phyloP scores from a whole-genome alignment of 2,888 invertebrate genomes.

The Phorcus lineatus region DNA sequence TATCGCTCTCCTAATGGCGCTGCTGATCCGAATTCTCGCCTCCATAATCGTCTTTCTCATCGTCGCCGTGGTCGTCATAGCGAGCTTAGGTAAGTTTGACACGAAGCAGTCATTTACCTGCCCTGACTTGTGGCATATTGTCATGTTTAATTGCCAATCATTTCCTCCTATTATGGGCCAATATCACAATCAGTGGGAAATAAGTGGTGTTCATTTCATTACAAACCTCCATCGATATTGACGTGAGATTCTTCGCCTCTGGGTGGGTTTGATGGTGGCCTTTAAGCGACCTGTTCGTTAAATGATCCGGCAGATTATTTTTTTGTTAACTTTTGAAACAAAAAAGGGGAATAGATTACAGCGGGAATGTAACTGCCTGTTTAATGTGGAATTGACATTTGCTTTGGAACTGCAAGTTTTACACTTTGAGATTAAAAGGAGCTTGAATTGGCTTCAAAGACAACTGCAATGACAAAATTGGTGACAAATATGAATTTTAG shows the following conservation, averaged over 20 bases:
- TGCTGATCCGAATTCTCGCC: constrained; percentile 89
- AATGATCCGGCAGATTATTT: not conserved
- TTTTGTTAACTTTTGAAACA: not conserved
- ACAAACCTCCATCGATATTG: not conserved
- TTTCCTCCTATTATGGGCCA: not conserved
- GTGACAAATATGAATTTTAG: no score
- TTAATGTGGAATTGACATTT: no score
- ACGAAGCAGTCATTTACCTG: not conserved
- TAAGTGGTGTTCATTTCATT: not conserved
- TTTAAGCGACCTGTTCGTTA: not conserved
- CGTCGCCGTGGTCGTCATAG: constrained; percentile 86
- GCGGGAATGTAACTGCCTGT: not conserved
- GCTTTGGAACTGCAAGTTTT: no score
- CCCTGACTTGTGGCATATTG: constrained; percentile 5
- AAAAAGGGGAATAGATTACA: not conserved
- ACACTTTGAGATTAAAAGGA: no score
- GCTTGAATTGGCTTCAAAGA: no score
- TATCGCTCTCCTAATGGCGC: constrained; percentile 87
- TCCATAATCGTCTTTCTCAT: constrained; percentile 91
- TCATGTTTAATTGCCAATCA: constrained; percentile 9
- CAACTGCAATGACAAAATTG: no score
- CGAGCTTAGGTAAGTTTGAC: constrained; percentile 81
- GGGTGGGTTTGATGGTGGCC: not conserved
- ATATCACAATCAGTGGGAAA: not conserved
- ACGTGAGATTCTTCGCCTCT: not conserved